Base-by-base conservation (phyloP, 2,888 invertebrate species). In the Creontiades dilutus region DNA sequence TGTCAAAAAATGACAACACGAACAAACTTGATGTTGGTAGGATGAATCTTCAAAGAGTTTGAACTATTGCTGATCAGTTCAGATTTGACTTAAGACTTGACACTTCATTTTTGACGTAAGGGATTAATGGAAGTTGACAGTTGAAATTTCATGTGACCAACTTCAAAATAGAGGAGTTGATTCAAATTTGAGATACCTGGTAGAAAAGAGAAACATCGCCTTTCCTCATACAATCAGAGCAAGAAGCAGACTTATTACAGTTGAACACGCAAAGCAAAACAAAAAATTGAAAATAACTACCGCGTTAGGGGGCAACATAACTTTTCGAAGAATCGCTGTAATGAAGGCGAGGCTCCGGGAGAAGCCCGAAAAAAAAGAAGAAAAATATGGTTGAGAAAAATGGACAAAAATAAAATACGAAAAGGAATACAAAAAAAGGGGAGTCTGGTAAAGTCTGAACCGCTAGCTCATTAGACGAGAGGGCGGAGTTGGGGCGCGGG, bases 311-410 rank as follows among this genome's bases (percentile, higher is more conserved):
- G 61, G n/a, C 61, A n/a, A 61, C 61, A 61, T 61, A 61, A 61
- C 61, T 61, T 61, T 61, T 61, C 61, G 61, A 61, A 61, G 61
- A 61, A 61, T 61, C 19, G 61, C 61, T n/a, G 61, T 61, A 61
- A 61, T 61, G 61, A 61, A 61, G 61, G 61, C 61, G 61, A 61
- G n/a, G 61, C n/a, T 61, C 11, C n/a, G 19, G n/a, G n/a, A 19
- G n/a, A 61, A 61, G n/a, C n/a, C 19, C 61, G n/a, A 61, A 61
- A 61, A 61, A 61, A 61, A 61, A n/a, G 16, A n/a, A 16, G 2
- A 19, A 61, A 61, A 61, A 61, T 61, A 61, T n/a, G n/a, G 16
- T 61, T 3, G 61, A 61, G 19, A 61, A 61, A 61, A 61, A 61
- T 61, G 61, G 19, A 61, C n/a, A n/a, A 61, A 61, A 61, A 61